Base-by-base conservation (phyloP, 2,113 vertebrate species). In the Leptosomus discolor region DNA sequence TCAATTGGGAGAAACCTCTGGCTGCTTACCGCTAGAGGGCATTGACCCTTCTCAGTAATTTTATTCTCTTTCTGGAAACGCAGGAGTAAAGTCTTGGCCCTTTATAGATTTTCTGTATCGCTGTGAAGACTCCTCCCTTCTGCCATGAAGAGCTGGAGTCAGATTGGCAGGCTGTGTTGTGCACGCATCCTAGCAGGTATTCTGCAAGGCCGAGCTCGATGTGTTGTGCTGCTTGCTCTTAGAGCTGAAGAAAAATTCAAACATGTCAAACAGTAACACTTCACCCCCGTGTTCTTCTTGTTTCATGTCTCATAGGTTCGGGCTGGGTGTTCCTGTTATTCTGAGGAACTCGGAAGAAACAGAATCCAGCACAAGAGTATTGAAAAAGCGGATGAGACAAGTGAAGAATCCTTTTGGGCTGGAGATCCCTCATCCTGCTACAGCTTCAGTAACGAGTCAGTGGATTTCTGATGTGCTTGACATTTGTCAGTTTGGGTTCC, bases 401-500 rank as follows among this genome's bases (percentile, higher is more conserved):
- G 99, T 99, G 97, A 99, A 98, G 91, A 99, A 99, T 91, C 99
- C 99, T 36, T 99, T 99, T 51, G 96, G 98, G 14, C 92, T 99
- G 93, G 98, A 99, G 80, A 97, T 99, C 77, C 54, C 71, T 46
- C 97, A 96, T 58, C 96, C 98, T 26, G 92, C 96, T 79, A 58
- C 93, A 36, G 98, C 98, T 45, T 99, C 99, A 67, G 92, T 99
- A 64, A 94, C 97, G 85, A 98, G 99, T 99, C 87, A 98, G 98
- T 98, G 60, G 29, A 58, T 92, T 41, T 83, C 81, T 91, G 26
- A 17, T 4, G 5, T 54, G 11, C 78, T 54, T 84, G 32, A 12
- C 48, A 91, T 82, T 75, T 64, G 36, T 85, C 70, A 48, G 9
- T 22, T 88, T 50, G 21, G 3, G 30, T 68, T 80, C 48, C 53